Conservation (phyloP, 2,797 vertebrate species). For the Agapornis canus region DNA sequence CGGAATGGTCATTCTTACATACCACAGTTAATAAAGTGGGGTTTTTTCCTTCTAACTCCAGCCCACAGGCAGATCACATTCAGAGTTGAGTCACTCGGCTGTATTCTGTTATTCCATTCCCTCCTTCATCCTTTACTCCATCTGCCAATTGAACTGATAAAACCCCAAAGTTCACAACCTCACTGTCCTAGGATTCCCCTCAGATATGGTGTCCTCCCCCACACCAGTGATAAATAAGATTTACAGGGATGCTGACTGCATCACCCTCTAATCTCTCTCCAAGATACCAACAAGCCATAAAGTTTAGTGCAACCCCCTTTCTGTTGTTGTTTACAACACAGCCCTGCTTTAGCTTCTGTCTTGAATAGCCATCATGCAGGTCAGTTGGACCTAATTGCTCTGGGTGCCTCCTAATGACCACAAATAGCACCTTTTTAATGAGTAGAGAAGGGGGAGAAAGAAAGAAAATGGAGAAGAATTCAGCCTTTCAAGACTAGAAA, state of each 20-base stretch:
- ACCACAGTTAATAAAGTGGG: not conserved
- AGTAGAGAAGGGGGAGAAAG: slow-evolving; percentile 32
- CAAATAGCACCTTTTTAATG: slow-evolving; percentile 75
- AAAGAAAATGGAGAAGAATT: slow-evolving; percentile 50
- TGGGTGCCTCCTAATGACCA: slow-evolving; percentile 84
- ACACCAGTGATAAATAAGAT: slow-evolving; percentile 52
- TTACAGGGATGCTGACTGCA: slow-evolving; percentile 55
- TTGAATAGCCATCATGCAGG: slow-evolving; percentile 85
- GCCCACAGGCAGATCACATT: not conserved
- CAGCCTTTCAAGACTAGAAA: slow-evolving; percentile 48
- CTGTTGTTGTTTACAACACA: slow-evolving; percentile 76
- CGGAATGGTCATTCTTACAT: not conserved
- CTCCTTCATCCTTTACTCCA: not conserved
- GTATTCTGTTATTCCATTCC: not conserved
- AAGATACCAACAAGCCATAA: slow-evolving; percentile 72
- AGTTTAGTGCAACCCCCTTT: slow-evolving; percentile 72
- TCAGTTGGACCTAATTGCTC: slow-evolving; percentile 81
- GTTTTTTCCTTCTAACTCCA: not conserved
- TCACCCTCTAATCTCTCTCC: slow-evolving; percentile 49
- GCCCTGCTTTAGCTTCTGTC: slow-evolving; percentile 81
- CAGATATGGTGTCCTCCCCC: slow-evolving; percentile 33
- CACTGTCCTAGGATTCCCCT: slow-evolving; percentile 52
- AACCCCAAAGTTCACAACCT: slow-evolving; percentile 60
- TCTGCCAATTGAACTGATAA: slow-evolving; percentile 31
- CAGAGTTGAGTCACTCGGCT: not conserved